Evolutionary conservation across 2,797 vertebrate species (phyloP).

Genomic region (Centroberyx gerrardi): DNA sequence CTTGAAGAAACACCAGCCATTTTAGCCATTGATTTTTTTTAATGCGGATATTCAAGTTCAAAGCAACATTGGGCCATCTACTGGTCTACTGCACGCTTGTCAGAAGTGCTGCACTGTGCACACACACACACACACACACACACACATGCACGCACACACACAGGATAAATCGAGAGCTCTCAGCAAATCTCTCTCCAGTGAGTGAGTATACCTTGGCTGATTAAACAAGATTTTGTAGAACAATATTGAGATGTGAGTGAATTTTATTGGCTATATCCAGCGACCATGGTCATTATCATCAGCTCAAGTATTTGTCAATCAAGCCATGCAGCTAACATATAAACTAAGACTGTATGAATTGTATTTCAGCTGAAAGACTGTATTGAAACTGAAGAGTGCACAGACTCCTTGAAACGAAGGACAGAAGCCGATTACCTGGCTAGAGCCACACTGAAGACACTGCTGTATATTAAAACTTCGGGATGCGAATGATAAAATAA

Average conservation of each 20-base stretch:
- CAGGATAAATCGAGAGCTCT: conserved; percentile 15
- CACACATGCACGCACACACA: background rate
- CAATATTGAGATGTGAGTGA: background rate
- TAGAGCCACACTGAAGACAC: conserved; percentile 63
- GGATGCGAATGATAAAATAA: conserved; percentile 26
- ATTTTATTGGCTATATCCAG: conserved; percentile 47
- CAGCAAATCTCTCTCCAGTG: conserved; percentile 21
- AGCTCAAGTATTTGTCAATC: background rate
- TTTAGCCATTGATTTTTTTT: background rate
- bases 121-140: background rate
- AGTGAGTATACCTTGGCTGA: conserved; percentile 72
- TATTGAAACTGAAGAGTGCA: conserved; percentile 49
- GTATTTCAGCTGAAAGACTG: conserved; percentile 48
- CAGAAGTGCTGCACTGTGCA: background rate
- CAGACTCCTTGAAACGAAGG: conserved; percentile 65
- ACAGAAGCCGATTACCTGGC: conserved; percentile 54
- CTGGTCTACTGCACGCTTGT: background rate
- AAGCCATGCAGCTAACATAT: no score
- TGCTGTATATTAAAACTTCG: conserved; percentile 40
- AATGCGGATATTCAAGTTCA: conserved; percentile 27
- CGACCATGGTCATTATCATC: conserved; percentile 57
- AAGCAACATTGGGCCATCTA: background rate
- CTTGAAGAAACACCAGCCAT: background rate
- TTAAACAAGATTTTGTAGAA: conserved; percentile 55
- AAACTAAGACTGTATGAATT: background rate